These are phyloP conservation scores for Rhinoptilus africanus DNA, from an alignment of 2,113 vertebrate genomes.

Conservation along the genomic window DNA sequence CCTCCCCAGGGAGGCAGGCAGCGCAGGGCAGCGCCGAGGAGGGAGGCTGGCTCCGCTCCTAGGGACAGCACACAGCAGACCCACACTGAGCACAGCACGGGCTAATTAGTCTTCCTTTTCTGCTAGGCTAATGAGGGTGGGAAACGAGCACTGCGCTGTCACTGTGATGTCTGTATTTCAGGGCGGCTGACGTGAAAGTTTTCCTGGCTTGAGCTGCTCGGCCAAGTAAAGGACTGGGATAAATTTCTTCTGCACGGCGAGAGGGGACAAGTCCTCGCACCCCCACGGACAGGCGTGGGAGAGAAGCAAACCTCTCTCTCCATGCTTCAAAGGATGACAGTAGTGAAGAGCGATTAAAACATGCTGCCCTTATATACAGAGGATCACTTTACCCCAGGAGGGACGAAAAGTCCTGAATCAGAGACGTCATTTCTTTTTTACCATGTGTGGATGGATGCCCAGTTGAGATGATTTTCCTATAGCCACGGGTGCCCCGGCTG, in stretches of 20 bases:
- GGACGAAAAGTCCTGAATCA: not conserved
- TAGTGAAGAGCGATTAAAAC: not conserved
- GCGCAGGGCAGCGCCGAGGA: accelerated
- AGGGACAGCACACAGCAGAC: not conserved
- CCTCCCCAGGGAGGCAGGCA: accelerated
- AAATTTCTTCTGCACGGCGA: accelerated
- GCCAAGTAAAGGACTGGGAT: not conserved
- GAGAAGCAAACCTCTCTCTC: not conserved
- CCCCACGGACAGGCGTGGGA: accelerated
- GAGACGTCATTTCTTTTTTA: not conserved
- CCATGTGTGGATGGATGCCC: not conserved
- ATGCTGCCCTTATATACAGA: not conserved
- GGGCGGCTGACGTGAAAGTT: accelerated
- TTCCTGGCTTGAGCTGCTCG: not conserved
- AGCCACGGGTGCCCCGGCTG: not conserved
- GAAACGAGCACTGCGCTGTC: not conserved
- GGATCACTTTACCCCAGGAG: not conserved
- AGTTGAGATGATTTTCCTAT: not conserved
- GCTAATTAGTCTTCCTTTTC: constrained; percentile 25
- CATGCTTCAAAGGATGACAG: not conserved
- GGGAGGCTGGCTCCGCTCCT: constrained; percentile 9
- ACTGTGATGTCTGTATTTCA: not conserved
- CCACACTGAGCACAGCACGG: not conserved
- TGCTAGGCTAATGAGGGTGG: constrained; percentile 27
- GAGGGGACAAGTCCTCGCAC: not conserved